phyloP scores from a whole-genome alignment of 1,140 invertebrate species.

The Zaprionus ornatus region DNA sequence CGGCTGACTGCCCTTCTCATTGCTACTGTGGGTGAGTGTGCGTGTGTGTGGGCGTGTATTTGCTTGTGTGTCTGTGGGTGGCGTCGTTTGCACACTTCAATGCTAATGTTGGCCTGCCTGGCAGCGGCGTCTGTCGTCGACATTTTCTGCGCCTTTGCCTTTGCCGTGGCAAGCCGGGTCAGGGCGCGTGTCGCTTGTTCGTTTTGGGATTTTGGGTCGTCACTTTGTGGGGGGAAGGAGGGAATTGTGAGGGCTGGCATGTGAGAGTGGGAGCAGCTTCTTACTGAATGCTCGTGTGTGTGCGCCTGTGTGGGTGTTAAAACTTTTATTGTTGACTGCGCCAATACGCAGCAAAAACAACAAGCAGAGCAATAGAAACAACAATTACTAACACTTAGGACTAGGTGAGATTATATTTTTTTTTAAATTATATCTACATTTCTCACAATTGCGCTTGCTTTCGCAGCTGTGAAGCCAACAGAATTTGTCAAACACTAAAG shows the following conservation, averaged over 20 bases:
- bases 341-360: conserved; percentile 26
- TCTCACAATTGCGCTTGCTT: background rate
- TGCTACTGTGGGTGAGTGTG: conserved; percentile 24
- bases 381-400: conserved; percentile 42
- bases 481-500: background rate
- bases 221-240: conserved; percentile 18
- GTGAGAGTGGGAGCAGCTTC: conserved; percentile 22
- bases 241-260: conserved; percentile 19
- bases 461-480: conserved; percentile 1
- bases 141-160: conserved; percentile 61
- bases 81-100: conserved; percentile 82
- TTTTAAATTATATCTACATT: conserved; percentile 11
- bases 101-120: conserved; percentile 83
- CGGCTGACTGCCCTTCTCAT: conserved; percentile 42
- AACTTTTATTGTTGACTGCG: conserved; percentile 45
- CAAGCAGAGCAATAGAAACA: conserved; percentile 34
- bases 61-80: conserved; percentile 63
- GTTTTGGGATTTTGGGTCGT: conserved; percentile 74
- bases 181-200: conserved; percentile 79
- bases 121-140: conserved; percentile 79
- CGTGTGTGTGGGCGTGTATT: conserved; percentile 18
- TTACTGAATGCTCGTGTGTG: background rate
- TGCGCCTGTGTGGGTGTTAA: conserved; percentile 30
- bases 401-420: conserved; percentile 22
- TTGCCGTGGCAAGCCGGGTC: conserved; percentile 39